A percentile compares a stretch with the other conserved stretches of the same genome.
Conservation (phyloP, 2,888 invertebrate genomes). For the Andrena chrysosceles region DNA sequence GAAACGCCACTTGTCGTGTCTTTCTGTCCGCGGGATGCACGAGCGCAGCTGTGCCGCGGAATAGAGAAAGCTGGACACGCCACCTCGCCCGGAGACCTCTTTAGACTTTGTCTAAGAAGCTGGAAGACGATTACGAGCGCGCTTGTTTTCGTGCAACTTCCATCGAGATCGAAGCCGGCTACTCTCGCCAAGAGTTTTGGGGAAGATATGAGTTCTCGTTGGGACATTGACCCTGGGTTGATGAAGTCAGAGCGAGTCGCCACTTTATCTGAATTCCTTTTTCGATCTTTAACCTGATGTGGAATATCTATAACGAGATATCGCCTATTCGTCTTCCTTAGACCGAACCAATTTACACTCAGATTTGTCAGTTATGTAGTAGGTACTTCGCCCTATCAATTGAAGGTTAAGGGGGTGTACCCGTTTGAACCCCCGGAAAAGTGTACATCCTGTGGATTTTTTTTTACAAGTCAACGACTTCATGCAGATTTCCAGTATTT, state of each 20-base stretch:
- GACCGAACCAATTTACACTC: not conserved
- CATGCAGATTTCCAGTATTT: too few relatives aligned
- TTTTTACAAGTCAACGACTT: too few relatives aligned
- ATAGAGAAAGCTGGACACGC: slow-evolving; percentile 50
- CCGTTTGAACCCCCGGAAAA: too few relatives aligned
- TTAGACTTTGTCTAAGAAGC: slow-evolving; percentile 1
- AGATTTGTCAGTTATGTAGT: not conserved
- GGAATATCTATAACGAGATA: not conserved
- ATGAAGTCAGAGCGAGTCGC: not conserved
- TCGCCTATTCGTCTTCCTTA: not conserved
- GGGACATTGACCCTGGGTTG: not conserved
- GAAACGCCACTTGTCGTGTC: slow-evolving; percentile 36
- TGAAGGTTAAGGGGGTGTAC: too few relatives aligned
- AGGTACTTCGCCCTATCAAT: not conserved
- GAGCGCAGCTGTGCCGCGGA: slow-evolving; percentile 43
- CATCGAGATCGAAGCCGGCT: not conserved
- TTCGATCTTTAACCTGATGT: not conserved
- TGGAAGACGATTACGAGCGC: slow-evolving; percentile 29
- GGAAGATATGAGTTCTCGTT: not conserved
- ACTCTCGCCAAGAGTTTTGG: not conserved
- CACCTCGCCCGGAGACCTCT: slow-evolving; percentile 15
- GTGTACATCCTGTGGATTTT: too few relatives aligned
- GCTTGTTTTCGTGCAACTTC: not conserved
- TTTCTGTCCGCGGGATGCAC: slow-evolving; percentile 45
- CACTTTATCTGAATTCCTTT: not conserved